These are phyloP conservation scores for Scaptomyza montana DNA, from an alignment of 1,140 invertebrate genomes.

Conservation along the genomic window DNA sequence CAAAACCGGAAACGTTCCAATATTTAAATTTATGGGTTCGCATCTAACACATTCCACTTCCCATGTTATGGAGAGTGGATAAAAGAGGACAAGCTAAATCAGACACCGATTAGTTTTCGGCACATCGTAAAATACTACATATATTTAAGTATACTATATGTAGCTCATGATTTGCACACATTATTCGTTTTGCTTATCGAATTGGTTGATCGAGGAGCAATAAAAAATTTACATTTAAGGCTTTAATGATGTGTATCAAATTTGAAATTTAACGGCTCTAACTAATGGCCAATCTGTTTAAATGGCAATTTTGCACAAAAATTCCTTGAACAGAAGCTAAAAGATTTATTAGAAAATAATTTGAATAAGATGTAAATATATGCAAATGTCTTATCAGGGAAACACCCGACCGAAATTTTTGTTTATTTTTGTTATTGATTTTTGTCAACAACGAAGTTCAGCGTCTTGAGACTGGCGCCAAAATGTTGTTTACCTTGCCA, in stretches of 20 bases:
- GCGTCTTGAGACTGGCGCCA: slow-evolving; percentile 67
- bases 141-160: slow-evolving; percentile 18
- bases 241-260: slow-evolving; percentile 46
- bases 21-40: background rate
- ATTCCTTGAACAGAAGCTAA: slow-evolving; percentile 49
- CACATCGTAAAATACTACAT: slow-evolving; percentile 74
- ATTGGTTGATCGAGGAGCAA: slow-evolving; percentile 49
- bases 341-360: slow-evolving; percentile 63
- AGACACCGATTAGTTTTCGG: slow-evolving; percentile 50
- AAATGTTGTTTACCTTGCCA: slow-evolving; percentile 74
- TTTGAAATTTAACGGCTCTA: slow-evolving; percentile 43
- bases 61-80: slow-evolving; percentile 3
- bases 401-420: slow-evolving; percentile 55
- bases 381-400: slow-evolving; percentile 59
- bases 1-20: background rate
- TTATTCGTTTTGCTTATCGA: slow-evolving; percentile 42
- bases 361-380: slow-evolving; percentile 64
- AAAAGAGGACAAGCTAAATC: slow-evolving; percentile 18
- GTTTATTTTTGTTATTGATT: slow-evolving; percentile 24
- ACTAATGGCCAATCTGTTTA: slow-evolving; percentile 50
- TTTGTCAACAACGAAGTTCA: slow-evolving; percentile 65
- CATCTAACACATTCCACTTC: slow-evolving; percentile 23
- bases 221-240: slow-evolving; percentile 49
- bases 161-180: slow-evolving; percentile 22
- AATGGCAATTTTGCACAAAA: slow-evolving; percentile 28